Base-by-base conservation (phyloP, 2,888 invertebrate genomes). In the Torymus tubicola region DNA sequence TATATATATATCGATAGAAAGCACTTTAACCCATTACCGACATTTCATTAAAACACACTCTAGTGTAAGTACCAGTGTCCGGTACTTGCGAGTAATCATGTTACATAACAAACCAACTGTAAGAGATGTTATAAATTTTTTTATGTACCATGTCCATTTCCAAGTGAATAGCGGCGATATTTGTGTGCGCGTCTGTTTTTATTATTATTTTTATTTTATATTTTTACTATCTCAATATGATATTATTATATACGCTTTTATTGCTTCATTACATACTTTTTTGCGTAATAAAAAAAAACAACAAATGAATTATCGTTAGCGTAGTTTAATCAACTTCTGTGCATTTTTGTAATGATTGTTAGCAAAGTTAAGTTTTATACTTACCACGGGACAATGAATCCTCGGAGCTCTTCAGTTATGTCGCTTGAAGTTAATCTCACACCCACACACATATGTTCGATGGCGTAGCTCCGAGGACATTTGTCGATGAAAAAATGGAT, bases 281-380 rank as follows among this genome's bases (percentile, higher is more conserved):
- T 53, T 55, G 21, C 64, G 42, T 42, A 42, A 42, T 42, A 42
- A 42, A 42, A 42, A 8, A 42, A 42, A 70, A 74, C 50, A 42
- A 55, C 53, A 31, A 31, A 42, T 42, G 42, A 42, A 65, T 63
- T 73, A 81, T n/a, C 21, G 57, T 67, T 80, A 76, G 67, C 16
- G 16, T 76, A 68, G 50, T 68, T 73, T 16, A 24, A 53, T 63
- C 2, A 58, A 50, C 31, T 79, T 69, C 18, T 57, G 55, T 72
- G 63, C 14, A 57, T 76, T 61, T 61, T 71, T 76, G 63, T 80
- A 80, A 80, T 71, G 24, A 80, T 80, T 76, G 72, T 77, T 77
- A 64, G 63, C 24, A 61, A 63, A 63, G 68, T 80, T 81, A 68
- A 73, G 63, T 81, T 77, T 77, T 68, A 60, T 61, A 71, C 68